Conservation (phyloP, 2,888 invertebrate genomes). For the Tipula confusa region DNA sequence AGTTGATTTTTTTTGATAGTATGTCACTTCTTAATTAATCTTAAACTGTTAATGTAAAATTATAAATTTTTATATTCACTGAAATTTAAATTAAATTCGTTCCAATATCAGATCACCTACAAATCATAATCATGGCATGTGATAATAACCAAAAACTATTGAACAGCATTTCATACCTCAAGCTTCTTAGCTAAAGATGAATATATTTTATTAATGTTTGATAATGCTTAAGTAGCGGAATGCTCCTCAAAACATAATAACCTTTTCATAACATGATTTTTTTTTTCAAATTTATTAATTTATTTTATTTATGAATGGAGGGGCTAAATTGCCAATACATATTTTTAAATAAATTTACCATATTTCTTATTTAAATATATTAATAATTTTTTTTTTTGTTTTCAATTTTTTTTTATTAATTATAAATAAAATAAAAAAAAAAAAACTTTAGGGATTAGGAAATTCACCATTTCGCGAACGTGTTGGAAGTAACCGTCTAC, state of each 20-base stretch:
- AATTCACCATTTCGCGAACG: constrained; percentile 86
- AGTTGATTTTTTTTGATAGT: too few relatives aligned
- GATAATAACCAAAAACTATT: background rate
- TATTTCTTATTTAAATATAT: constrained; percentile 31
- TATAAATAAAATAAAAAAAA: background rate
- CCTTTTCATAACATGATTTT: background rate
- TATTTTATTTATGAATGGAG: background rate
- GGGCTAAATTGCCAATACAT: background rate
- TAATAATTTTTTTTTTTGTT: background rate
- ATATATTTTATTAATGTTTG: background rate
- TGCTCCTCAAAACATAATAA: background rate
- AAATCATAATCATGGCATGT: background rate
- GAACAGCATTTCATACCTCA: background rate
- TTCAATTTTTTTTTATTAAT: background rate
- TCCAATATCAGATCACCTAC: background rate
- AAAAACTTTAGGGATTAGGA: constrained; percentile 51
- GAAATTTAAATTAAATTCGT: too few relatives aligned
- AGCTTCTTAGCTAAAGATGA: background rate
- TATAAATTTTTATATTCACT: too few relatives aligned
- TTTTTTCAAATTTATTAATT: background rate
- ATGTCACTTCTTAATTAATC: too few relatives aligned
- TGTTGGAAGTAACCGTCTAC: constrained; percentile 80
- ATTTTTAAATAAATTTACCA: background rate
- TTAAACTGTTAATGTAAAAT: too few relatives aligned
- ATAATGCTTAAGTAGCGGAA: background rate